A percentile compares a stretch with the other conserved stretches of the same genome.
These are phyloP conservation scores for Orchesella flavescens DNA, from an alignment of 2,888 invertebrate species.

Conservation along the genomic window DNA sequence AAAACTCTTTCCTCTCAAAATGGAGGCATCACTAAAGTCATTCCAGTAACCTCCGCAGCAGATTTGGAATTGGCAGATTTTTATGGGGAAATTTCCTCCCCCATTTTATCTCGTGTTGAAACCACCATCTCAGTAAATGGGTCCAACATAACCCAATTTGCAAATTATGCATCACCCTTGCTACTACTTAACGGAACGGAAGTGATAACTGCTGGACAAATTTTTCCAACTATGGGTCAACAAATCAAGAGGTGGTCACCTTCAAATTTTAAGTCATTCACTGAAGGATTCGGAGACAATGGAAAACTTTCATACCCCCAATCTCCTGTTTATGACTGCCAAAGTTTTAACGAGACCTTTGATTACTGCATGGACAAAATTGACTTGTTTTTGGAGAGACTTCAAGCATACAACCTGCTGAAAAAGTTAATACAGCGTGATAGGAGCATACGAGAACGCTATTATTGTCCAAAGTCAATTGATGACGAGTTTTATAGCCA, in stretches of 20 bases:
- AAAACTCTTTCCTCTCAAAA: constrained; percentile 81
- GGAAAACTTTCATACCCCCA: constrained; percentile 20
- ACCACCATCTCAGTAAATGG: constrained; percentile 77
- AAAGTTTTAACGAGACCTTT: constrained; percentile 8
- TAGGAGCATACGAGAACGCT: constrained; percentile 11
- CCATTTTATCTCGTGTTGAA: constrained; percentile 77
- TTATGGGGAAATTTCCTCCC: constrained; percentile 81
- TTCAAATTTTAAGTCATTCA: neutral
- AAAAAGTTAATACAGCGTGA: constrained; percentile 38
- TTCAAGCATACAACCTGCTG: constrained; percentile 50
- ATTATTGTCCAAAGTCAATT: constrained; percentile 29
- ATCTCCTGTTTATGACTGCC: constrained; percentile 41
- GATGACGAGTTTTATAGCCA: constrained; percentile 21
- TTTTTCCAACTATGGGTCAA: constrained; percentile 72
- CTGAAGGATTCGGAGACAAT: neutral
- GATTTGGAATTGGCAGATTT: constrained; percentile 81
- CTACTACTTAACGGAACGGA: constrained; percentile 40
- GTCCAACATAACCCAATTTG: constrained; percentile 73
- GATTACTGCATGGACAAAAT: constrained; percentile 29
- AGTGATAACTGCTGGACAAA: constrained; percentile 73
- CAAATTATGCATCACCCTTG: constrained; percentile 8
- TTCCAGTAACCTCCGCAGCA: constrained; percentile 83
- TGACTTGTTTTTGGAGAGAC: constrained; percentile 51
- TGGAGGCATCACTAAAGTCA: constrained; percentile 81
- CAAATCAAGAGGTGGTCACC: neutral